These are phyloP conservation scores for Gulo gulo DNA, from an alignment of 2,113 vertebrate species.

Conservation along the genomic window DNA sequence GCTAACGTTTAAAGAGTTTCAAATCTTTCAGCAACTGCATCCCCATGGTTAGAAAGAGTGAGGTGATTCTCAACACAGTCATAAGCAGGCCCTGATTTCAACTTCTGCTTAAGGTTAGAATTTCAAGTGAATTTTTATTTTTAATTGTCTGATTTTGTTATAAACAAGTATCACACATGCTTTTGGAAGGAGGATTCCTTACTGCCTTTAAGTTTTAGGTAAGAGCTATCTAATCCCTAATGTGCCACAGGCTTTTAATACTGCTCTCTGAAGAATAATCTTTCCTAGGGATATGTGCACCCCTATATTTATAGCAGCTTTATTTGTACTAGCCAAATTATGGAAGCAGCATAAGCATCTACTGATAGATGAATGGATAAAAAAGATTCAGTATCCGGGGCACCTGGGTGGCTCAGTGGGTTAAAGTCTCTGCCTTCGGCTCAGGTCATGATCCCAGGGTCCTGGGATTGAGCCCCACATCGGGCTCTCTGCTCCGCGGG, in stretches of 20 bases:
- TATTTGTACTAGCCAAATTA: not conserved
- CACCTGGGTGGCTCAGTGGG: no score
- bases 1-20: not conserved
- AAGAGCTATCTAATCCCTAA: not conserved
- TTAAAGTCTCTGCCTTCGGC: no score
- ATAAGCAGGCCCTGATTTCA: not conserved
- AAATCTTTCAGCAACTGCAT: not conserved
- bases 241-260: not conserved
- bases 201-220: not conserved
- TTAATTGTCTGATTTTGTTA: not conserved
- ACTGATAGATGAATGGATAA: not conserved
- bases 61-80: not conserved
- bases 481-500: no score
- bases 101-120: not conserved
- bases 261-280: not conserved
- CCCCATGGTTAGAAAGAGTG: not conserved
- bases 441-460: no score
- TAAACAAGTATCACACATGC: not conserved
- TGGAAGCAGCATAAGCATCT: not conserved
- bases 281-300: not conserved
- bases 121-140: not conserved
- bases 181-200: not conserved
- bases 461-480: no score
- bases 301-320: not conserved
- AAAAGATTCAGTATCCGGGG: not conserved